phyloP scores from a whole-genome alignment of 2,888 invertebrate species.

The Argynnis bischoffii region DNA sequence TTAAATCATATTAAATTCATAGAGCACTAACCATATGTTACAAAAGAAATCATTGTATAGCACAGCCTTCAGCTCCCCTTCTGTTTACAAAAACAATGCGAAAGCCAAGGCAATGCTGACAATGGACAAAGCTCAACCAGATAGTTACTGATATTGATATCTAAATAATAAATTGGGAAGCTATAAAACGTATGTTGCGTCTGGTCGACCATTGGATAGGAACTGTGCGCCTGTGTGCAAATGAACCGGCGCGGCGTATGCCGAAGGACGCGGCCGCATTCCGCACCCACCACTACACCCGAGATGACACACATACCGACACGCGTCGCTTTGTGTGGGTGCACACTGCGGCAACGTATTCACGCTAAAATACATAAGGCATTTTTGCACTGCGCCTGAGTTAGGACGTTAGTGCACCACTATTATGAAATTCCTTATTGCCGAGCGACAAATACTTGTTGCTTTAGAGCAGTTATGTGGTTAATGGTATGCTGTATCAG shows the following conservation, averaged over 20 bases:
- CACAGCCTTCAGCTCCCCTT: conserved; percentile 20
- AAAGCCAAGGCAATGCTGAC: conserved; percentile 26
- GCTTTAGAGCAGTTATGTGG: conserved; percentile 50
- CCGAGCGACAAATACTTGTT: conserved; percentile 55
- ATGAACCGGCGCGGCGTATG: conserved; percentile 73
- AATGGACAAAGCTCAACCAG: conserved; percentile 31
- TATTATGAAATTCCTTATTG: conserved; percentile 66
- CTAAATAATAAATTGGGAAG: conserved; percentile 68
- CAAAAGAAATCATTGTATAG: conserved; percentile 12
- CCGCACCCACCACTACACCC: conserved; percentile 68
- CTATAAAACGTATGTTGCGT: conserved; percentile 64
- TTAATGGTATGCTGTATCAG: conserved; percentile 28
- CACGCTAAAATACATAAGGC: conserved; percentile 55
- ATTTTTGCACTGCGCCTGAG: conserved; percentile 60
- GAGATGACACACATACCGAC: conserved; percentile 74
- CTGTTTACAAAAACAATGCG: conserved; percentile 31
- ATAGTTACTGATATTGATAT: conserved; percentile 45
- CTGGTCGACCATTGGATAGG: conserved; percentile 52
- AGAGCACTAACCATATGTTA: conserved; percentile 11
- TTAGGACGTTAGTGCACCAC: conserved; percentile 57
- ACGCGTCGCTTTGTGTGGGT: conserved; percentile 56
- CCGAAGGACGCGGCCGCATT: conserved; percentile 82
- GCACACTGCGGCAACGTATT: conserved; percentile 52
- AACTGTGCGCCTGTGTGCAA: conserved; percentile 72
- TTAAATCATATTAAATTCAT: conserved; percentile 10